Evolutionary conservation across 1,140 invertebrate genomes (phyloP), one percentile per base, ranked within the genome.

Genomic region (Lethrus apterus): DNA sequence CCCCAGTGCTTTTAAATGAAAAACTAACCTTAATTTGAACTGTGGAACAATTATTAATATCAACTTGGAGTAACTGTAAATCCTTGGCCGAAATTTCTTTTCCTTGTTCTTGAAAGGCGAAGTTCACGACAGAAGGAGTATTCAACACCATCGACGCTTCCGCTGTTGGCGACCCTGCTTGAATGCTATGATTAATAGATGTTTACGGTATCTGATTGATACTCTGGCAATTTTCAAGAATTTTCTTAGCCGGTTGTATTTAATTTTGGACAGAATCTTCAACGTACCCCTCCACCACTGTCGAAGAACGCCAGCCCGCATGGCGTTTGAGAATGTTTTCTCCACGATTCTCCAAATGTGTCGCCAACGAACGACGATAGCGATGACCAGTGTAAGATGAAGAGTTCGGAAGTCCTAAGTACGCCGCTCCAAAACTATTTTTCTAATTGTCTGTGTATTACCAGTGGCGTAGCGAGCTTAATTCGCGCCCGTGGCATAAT

Each of bases 1-100:
- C n/a, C n/a, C n/a, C n/a, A n/a, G n/a, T n/a, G n/a, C n/a, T n/a
- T n/a, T n/a, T n/a, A n/a, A n/a, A n/a, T n/a, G n/a, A n/a, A n/a
- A n/a, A n/a, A n/a, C n/a, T n/a, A n/a, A n/a, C n/a, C n/a, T n/a
- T n/a, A n/a, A n/a, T n/a, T n/a, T n/a, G n/a, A n/a, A n/a, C n/a
- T n/a, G n/a, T n/a, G n/a, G n/a, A n/a, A 26, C n/a, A 26, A 26
- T 26, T 26, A 26, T 26, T 26, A 26, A 26, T n/a, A 26, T 26
- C 5, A 26, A 26, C n/a, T 26, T 26, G 5, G 5, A n/a, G 23
- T 26, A 26, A n/a, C n/a, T n/a, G n/a, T n/a, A n/a, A n/a, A n/a
- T n/a, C n/a, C n/a, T n/a, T n/a, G n/a, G n/a, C n/a, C n/a, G n/a
- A n/a, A n/a, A 7, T 26, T 26, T 26, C 5, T 7, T 26, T n/a